Evolutionary conservation across 2,888 invertebrate species (phyloP), one percentile per base, ranked within the genome.

Genomic region (Athalia cordata): DNA sequence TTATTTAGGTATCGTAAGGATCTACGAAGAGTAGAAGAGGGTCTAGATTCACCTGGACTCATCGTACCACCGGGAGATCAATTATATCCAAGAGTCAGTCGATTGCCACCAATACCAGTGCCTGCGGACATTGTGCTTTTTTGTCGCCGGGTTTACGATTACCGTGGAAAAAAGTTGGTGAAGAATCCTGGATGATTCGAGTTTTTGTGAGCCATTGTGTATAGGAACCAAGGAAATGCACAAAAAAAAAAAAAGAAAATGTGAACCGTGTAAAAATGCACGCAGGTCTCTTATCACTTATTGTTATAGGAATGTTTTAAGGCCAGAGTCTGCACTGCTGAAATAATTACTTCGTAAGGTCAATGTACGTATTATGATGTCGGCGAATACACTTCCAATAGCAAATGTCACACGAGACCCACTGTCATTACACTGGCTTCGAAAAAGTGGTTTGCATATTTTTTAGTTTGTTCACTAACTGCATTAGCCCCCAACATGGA

Each of bases 121-220:
- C 91, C 93, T 79, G 93, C 95, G 72, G 98, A 98, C 86, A 94
- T 97, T 90, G 96, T 99, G 64, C 96, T 98, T 90, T 97, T 98
- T 92, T 98, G 98, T 91, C 95, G 98, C 70, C 95, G 96, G 85
- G 96, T 98, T 80, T 99, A 98, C 92, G 98, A 99, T 91, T 98
- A 97, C 92, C 93, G 98, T 84, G 95, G 96, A 86, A 97, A 97
- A 89, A 90, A 90, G 77, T 89, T 90, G 79, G 88, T 90, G 72
- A 90, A 90, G 83, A 89, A 90, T 86, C 90, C 90, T 80, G 89
- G 89, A 89, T 90, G 89, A 90, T 89, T 90, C 86, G 89, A 90
- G 80, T 81, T 86, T 75, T 80, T 84, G 80, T 87, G 85, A 86
- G 83, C 80, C 81, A 82, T 80, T 84, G 82, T 83, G 84, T 85